Percentiles rank a stretch among this genome's conserved stretches.
Conservation (phyloP, 2,888 invertebrate genomes). For the Andrena trimmerana region DNA sequence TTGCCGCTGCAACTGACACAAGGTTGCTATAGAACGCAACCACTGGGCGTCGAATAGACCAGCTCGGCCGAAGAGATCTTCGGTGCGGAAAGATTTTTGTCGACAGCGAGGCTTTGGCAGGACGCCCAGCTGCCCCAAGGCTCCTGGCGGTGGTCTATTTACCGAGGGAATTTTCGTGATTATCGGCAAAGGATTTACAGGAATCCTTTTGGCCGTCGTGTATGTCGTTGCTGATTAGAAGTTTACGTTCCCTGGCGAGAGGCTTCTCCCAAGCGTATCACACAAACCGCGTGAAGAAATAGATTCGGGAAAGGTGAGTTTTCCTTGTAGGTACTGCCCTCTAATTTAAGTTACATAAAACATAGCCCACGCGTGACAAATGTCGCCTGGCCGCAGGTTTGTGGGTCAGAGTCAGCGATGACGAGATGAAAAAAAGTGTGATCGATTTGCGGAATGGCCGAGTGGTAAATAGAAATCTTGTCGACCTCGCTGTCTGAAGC, state of each 20-base stretch:
- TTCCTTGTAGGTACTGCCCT: neutral
- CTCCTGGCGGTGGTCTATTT: conserved; percentile 46
- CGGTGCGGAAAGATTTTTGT: conserved; percentile 44
- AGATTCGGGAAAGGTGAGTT: neutral
- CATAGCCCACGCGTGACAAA: too few relatives aligned
- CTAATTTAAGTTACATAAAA: too few relatives aligned
- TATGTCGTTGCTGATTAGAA: conserved; percentile 52
- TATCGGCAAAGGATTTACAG: conserved; percentile 59
- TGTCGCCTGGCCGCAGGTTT: too few relatives aligned
- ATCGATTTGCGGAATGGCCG: conserved; percentile 22
- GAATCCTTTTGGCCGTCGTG: neutral
- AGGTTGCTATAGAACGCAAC: conserved; percentile 17
- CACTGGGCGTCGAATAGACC: conserved; percentile 36
- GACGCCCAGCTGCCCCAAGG: conserved; percentile 32
- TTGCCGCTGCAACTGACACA: conserved; percentile 22
- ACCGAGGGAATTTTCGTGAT: conserved; percentile 56
- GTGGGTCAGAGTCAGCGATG: neutral
- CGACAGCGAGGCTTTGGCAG: conserved; percentile 48
- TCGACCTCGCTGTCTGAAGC: conserved; percentile 22
- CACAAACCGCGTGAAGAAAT: conserved; percentile 2
- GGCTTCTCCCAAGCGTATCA: conserved; percentile 1
- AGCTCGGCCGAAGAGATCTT: conserved; percentile 18
- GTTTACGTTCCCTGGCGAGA: conserved; percentile 25
- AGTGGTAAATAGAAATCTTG: conserved; percentile 42
- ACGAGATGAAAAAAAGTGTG: conserved; percentile 2